Percentiles rank a stretch among this genome's conserved stretches.
phyloP scores from a whole-genome alignment of 2,888 invertebrate genomes.

The Troides oblongomaculatus region DNA sequence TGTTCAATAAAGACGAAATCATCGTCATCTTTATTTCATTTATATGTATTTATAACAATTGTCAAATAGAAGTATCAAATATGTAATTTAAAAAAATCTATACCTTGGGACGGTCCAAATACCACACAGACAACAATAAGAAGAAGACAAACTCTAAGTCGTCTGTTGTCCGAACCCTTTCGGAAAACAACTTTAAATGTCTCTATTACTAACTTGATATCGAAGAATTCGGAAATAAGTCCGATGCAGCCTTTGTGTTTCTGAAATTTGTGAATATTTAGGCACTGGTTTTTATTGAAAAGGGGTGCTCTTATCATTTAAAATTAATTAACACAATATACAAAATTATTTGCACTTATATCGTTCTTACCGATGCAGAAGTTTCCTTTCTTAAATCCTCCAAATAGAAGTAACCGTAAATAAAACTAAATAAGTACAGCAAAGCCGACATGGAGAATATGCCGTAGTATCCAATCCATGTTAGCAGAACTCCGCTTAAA shows the following conservation, averaged over 20 bases:
- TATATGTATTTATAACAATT: no score
- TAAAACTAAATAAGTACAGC: conserved; percentile 85
- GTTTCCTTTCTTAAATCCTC: conserved; percentile 79
- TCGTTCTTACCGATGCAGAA: conserved; percentile 44
- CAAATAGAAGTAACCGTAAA: conserved; percentile 85
- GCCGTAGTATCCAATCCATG: conserved; percentile 89
- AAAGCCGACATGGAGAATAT: conserved; percentile 86
- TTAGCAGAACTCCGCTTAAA: conserved; percentile 87
- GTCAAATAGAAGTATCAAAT: background rate
- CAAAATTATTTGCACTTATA: no score
- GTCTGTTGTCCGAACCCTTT: conserved; percentile 84
- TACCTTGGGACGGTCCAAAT: conserved; percentile 91
- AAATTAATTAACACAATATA: no score
- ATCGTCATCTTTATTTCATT: no score
- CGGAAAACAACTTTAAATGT: conserved; percentile 90
- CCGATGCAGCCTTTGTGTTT: conserved; percentile 42
- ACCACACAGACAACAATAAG: conserved; percentile 91
- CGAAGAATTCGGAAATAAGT: conserved; percentile 85
- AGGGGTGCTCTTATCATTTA: no score
- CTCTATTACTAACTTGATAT: conserved; percentile 85
- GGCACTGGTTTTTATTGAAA: no score
- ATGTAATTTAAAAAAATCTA: conserved; percentile 41
- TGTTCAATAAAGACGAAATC: no score
- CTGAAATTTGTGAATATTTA: conserved; percentile 33
- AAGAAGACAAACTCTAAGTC: conserved; percentile 85